These are phyloP conservation scores for Campaea margaritaria DNA, from an alignment of 2,888 invertebrate genomes.

Conservation along the genomic window DNA sequence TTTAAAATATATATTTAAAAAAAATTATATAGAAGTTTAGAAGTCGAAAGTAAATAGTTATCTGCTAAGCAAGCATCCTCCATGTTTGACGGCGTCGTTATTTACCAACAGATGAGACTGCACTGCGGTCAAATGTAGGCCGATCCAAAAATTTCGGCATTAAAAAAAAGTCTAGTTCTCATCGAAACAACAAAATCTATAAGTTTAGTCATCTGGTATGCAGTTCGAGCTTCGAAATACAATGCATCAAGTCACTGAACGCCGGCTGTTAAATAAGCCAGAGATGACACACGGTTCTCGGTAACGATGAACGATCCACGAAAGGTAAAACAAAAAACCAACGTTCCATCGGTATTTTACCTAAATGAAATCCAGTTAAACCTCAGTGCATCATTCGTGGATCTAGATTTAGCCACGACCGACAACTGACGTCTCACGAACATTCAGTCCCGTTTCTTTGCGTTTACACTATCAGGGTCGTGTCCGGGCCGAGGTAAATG, in stretches of 20 bases:
- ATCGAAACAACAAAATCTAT: too few relatives aligned
- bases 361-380: slow-evolving; percentile 49
- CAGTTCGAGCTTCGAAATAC: slow-evolving; percentile 4
- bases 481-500: background rate
- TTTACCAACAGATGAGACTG: too few relatives aligned
- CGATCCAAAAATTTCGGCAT: too few relatives aligned
- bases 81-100: too few relatives aligned
- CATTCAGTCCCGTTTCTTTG: background rate
- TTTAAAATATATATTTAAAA: too few relatives aligned
- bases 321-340: slow-evolving; percentile 37
- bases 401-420: slow-evolving; percentile 66
- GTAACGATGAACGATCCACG: slow-evolving; percentile 44
- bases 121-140: too few relatives aligned
- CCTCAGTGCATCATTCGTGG: slow-evolving; percentile 48
- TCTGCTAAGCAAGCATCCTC: too few relatives aligned
- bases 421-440: slow-evolving; percentile 65
- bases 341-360: slow-evolving; percentile 19
- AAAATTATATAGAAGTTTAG: too few relatives aligned
- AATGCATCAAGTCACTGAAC: slow-evolving; percentile 18
- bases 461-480: slow-evolving; percentile 3
- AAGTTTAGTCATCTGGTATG: too few relatives aligned
- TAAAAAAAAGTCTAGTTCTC: too few relatives aligned
- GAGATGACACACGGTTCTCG: slow-evolving; percentile 46
- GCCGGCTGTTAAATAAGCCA: slow-evolving; percentile 33
- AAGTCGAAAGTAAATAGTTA: too few relatives aligned